Evolutionary conservation across 2,888 invertebrate species (phyloP).

Genomic region (Rhagonycha lutea): DNA sequence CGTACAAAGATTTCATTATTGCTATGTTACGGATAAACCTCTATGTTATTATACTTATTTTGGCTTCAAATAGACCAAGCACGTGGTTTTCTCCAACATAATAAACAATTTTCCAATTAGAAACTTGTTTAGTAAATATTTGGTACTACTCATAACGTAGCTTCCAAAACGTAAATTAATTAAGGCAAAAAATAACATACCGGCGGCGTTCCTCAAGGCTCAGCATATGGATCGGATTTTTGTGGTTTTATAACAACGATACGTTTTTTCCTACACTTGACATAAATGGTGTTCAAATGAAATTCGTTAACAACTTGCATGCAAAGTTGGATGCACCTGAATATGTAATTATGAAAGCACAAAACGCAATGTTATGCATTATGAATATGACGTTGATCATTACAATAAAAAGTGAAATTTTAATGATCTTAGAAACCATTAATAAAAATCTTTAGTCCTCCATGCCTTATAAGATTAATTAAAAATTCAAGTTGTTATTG

Average conservation of each 20-base stretch:
- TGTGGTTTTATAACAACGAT: not conserved
- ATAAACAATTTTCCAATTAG: no score
- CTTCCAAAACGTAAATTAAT: no score
- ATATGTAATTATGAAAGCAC: constrained; percentile 1
- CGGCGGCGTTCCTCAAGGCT: not conserved
- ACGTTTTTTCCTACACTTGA: not conserved
- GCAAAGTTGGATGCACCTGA: constrained; percentile 3
- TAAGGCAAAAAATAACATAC: not conserved
- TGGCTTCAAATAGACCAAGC: no score
- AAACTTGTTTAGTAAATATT: no score
- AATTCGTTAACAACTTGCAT: not conserved
- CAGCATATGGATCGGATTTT: not conserved
- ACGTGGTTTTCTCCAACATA: not conserved
- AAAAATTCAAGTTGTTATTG: not conserved
- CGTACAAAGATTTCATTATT: not conserved
- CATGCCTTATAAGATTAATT: not conserved
- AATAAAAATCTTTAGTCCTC: not conserved
- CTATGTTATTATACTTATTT: no score
- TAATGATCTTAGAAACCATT: not conserved
- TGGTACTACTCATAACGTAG: no score
- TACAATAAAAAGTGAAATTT: not conserved
- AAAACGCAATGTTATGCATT: not conserved
- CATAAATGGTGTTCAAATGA: not conserved
- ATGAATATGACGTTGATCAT: not conserved
- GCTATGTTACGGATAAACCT: not conserved